Evolutionary conservation across 2,797 vertebrate species (phyloP).

Genomic region (Phrynocephalus forsythii): DNA sequence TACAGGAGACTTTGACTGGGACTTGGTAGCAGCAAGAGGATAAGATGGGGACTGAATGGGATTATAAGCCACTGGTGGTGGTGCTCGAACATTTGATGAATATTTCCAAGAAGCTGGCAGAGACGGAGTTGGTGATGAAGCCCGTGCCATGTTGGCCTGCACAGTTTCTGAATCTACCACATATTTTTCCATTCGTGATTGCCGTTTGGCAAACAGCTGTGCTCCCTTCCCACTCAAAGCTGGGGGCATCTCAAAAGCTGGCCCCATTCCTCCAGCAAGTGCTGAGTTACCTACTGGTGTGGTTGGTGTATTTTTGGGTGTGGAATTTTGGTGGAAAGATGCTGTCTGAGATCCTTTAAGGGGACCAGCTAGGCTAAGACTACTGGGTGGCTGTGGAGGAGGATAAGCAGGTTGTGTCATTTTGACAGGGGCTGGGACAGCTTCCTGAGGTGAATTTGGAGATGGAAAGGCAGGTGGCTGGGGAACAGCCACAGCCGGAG

Average conservation of each 20-base stretch:
- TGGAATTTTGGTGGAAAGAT: conserved; percentile 63
- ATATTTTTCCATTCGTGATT: conserved; percentile 97
- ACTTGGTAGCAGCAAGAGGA: conserved; percentile 89
- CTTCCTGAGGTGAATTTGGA: conserved; percentile 78
- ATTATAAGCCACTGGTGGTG: conserved; percentile 92
- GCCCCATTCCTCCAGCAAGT: conserved; percentile 75
- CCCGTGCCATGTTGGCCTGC: conserved; percentile 87
- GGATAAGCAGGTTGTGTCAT: conserved; percentile 48
- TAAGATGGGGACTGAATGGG: conserved; percentile 94
- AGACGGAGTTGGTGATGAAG: conserved; percentile 90
- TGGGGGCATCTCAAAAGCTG: conserved; percentile 90
- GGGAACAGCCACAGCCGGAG: conserved; percentile 77
- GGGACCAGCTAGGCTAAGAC: conserved; percentile 78
- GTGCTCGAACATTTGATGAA: conserved; percentile 92
- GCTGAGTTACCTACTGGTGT: conserved; percentile 80
- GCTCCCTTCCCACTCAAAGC: conserved; percentile 93
- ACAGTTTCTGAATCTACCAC: conserved; percentile 96
- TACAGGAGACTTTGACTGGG: conserved; percentile 74
- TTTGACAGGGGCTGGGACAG: conserved; percentile 53
- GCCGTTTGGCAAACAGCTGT: conserved; percentile 95
- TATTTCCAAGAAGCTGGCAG: conserved; percentile 95
- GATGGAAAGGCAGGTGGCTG: conserved; percentile 83
- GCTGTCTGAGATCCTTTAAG: conserved; percentile 80
- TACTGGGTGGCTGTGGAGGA: conserved; percentile 72
- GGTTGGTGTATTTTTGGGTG: conserved; percentile 77